Conservation (phyloP, 2,797 vertebrate species). For the Rhadinocentrus ornatus region DNA sequence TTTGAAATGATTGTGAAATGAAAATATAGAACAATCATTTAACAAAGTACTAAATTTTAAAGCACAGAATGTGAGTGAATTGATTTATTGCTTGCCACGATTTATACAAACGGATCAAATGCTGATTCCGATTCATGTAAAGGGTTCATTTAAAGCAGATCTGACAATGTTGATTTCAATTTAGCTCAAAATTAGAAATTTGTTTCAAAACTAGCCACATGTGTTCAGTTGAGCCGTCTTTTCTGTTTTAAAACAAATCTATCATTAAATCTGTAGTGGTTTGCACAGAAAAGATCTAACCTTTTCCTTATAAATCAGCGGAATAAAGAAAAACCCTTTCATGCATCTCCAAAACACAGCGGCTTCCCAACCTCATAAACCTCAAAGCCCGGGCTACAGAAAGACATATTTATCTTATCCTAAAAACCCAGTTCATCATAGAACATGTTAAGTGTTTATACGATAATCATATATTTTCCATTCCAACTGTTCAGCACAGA, state of each 20-base stretch:
- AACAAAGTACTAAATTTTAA: neutral
- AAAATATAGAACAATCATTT: too few relatives aligned
- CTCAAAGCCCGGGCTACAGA: slow-evolving; percentile 69
- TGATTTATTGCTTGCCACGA: neutral
- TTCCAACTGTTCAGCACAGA: slow-evolving; percentile 20
- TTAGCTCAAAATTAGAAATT: slow-evolving; percentile 35
- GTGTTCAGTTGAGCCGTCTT: slow-evolving; percentile 41
- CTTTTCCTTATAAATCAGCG: slow-evolving; percentile 68
- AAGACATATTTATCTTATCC: slow-evolving; percentile 75
- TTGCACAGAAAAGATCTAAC: slow-evolving; percentile 66
- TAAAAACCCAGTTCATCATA: slow-evolving; percentile 1
- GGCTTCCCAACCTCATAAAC: slow-evolving; percentile 59
- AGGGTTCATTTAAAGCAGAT: slow-evolving; percentile 26
- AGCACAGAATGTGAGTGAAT: neutral
- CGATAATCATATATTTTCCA: slow-evolving; percentile 33
- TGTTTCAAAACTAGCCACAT: slow-evolving; percentile 34
- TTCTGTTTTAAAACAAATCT: slow-evolving; percentile 50
- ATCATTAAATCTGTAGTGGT: slow-evolving; percentile 64
- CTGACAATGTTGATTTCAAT: slow-evolving; percentile 31
- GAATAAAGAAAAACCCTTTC: slow-evolving; percentile 68
- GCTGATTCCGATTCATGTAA: slow-evolving; percentile 29
- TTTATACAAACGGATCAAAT: neutral
- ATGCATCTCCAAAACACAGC: slow-evolving; percentile 63
- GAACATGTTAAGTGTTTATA: slow-evolving; percentile 14
- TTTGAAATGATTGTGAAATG: too few relatives aligned